A percentile compares a stretch with the other conserved stretches of the same genome.
phyloP scores from a whole-genome alignment of 2,888 invertebrate species.

The Lypha dubia region DNA sequence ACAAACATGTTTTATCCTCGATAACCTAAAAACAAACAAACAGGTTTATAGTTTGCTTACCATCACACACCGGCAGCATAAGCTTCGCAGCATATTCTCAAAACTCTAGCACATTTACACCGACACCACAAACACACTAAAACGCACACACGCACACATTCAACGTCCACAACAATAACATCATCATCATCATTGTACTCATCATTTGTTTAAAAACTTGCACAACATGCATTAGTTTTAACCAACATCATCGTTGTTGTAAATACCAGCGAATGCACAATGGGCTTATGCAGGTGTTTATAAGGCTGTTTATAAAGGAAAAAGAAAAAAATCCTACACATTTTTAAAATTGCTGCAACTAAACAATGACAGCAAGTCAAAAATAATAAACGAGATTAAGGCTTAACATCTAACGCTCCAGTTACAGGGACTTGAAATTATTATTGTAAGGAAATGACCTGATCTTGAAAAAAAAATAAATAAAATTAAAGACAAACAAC shows the following conservation, averaged over 20 bases:
- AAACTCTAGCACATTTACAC: constrained; percentile 20
- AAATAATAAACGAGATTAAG: too few relatives aligned
- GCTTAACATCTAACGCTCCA: too few relatives aligned
- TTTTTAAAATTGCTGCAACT: not conserved
- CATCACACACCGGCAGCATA: not conserved
- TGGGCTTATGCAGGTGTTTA: not conserved
- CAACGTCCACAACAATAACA: constrained; percentile 20
- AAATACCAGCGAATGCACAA: constrained; percentile 35
- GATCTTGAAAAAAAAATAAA: too few relatives aligned
- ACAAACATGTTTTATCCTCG: constrained; percentile 60
- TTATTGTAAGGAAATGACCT: too few relatives aligned
- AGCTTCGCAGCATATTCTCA: not conserved
- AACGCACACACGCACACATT: too few relatives aligned
- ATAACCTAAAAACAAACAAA: constrained; percentile 72
- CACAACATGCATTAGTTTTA: constrained; percentile 56
- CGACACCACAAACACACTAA: too few relatives aligned
- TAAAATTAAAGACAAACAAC: too few relatives aligned
- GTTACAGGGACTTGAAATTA: too few relatives aligned
- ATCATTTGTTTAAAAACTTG: constrained; percentile 50
- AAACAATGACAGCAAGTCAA: too few relatives aligned
- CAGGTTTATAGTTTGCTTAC: constrained; percentile 58
- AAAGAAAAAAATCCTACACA: not conserved
- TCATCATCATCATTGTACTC: constrained; percentile 36
- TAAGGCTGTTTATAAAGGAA: not conserved
- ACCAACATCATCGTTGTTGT: constrained; percentile 48